Percentiles rank a stretch among this genome's conserved stretches.
Evolutionary conservation across 2,888 invertebrate species (phyloP).

Genomic region (Asteroscopus sphinx): DNA sequence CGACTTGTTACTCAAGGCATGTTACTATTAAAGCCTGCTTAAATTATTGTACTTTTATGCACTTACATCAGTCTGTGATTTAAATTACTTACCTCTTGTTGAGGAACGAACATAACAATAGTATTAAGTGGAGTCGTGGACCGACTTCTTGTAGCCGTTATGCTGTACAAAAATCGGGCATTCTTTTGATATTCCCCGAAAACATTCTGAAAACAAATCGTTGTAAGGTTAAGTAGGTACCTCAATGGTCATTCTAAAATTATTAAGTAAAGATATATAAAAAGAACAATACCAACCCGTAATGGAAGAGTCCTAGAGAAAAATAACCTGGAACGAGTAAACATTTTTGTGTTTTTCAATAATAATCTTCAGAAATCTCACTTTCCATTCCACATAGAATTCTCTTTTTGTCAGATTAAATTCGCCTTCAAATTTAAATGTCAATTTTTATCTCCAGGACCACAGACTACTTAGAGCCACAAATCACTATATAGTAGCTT

Average conservation of each 20-base stretch:
- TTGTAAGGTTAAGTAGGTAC: slow-evolving; percentile 65
- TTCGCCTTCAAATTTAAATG: slow-evolving; percentile 19
- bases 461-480: too few relatives aligned
- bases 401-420: slow-evolving; percentile 22
- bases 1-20: too few relatives aligned
- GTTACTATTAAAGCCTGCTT: too few relatives aligned
- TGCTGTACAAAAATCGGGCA: slow-evolving; percentile 75
- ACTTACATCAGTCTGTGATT: background rate
- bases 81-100: slow-evolving; percentile 95
- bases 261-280: slow-evolving; percentile 44
- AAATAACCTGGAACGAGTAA: slow-evolving; percentile 81
- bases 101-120: slow-evolving; percentile 98
- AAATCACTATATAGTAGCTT: too few relatives aligned
- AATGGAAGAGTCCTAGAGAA: slow-evolving; percentile 75
- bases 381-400: slow-evolving; percentile 63
- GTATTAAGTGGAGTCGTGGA: slow-evolving; percentile 96
- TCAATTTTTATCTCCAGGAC: slow-evolving; percentile 1
- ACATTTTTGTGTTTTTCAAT: slow-evolving; percentile 73
- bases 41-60: too few relatives aligned
- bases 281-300: slow-evolving; percentile 66
- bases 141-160: slow-evolving; percentile 77
- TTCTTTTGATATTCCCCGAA: slow-evolving; percentile 82
- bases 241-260: slow-evolving; percentile 11
- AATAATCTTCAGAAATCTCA: slow-evolving; percentile 43
- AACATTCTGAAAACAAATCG: slow-evolving; percentile 78